phyloP scores from a whole-genome alignment of 1,140 invertebrate genomes.

The Aphidius gifuensis region DNA sequence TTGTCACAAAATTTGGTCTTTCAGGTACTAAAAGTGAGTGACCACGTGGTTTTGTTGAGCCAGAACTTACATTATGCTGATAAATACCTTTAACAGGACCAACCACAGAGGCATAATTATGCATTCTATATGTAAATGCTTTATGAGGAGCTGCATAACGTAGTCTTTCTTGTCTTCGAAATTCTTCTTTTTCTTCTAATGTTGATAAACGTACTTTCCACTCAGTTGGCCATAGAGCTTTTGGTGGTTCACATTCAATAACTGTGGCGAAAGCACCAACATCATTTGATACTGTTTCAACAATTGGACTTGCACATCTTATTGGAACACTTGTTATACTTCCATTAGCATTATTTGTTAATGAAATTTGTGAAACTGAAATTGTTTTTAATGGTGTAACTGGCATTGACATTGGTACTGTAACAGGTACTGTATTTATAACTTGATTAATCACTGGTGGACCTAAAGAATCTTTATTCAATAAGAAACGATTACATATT shows the following conservation, averaged over 20 bases:
- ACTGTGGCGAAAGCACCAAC: constrained; percentile 32
- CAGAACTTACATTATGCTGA: constrained; percentile 59
- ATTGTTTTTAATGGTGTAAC: background rate
- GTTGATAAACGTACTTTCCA: constrained; percentile 81
- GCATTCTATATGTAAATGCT: constrained; percentile 80
- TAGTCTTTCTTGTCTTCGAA: constrained; percentile 70
- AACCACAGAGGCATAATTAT: constrained; percentile 84
- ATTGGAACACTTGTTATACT: constrained; percentile 15
- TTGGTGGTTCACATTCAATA: constrained; percentile 58
- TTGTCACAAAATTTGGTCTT: constrained; percentile 87
- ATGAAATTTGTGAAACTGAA: background rate
- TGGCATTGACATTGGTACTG: constrained; percentile 12
- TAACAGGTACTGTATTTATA: constrained; percentile 19
- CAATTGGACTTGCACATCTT: constrained; percentile 33
- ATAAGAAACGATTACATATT: constrained; percentile 60
- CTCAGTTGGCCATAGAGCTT: constrained; percentile 65
- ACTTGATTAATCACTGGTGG: constrained; percentile 26
- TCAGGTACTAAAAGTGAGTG: constrained; percentile 80
- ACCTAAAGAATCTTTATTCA: constrained; percentile 43
- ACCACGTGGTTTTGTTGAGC: constrained; percentile 69
- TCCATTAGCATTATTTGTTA: constrained; percentile 23
- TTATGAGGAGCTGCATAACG: constrained; percentile 81
- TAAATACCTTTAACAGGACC: constrained; percentile 88
- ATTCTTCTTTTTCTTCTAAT: constrained; percentile 72
- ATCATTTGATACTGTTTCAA: constrained; percentile 38